Percentiles rank a stretch among this genome's conserved stretches.
Conservation (phyloP, 2,888 invertebrate genomes). For the Cosmorhoe ocellata region DNA sequence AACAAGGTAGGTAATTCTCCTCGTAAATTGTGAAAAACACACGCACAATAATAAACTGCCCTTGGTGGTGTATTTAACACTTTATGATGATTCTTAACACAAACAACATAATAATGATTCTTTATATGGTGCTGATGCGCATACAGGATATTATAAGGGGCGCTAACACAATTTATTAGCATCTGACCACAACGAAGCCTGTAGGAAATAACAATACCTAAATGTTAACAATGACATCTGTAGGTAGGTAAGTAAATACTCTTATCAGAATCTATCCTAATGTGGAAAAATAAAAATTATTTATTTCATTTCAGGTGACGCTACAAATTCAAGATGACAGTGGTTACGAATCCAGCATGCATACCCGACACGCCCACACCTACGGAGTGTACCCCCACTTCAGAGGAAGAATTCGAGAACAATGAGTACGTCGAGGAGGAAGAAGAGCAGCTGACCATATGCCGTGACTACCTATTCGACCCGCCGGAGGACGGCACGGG, state of each 20-base stretch:
- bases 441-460: constrained; percentile 37
- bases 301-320: constrained; percentile 54
- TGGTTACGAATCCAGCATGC: constrained; percentile 73
- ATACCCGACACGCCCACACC: constrained; percentile 30
- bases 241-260: too few species aligned
- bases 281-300: too few species aligned
- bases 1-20: neutral
- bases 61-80: constrained; percentile 70
- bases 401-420: constrained; percentile 16
- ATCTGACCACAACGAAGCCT: constrained; percentile 42
- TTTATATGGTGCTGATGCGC: constrained; percentile 67
- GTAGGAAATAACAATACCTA: constrained; percentile 34
- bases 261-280: too few species aligned
- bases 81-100: constrained; percentile 56
- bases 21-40: constrained; percentile 34
- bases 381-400: constrained; percentile 12
- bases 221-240: constrained; percentile 9
- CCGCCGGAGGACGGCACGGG: constrained; percentile 35
- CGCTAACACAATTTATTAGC: constrained; percentile 64
- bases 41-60: constrained; percentile 49
- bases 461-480: constrained; percentile 9
- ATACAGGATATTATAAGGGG: constrained; percentile 59
- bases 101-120: constrained; percentile 72
- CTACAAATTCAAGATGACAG: constrained; percentile 62
- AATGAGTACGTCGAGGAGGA: constrained; percentile 58